Evolutionary conservation across 2,797 vertebrate genomes (phyloP), one percentile per base, ranked within the genome.

Genomic region (Rhinogobio ventralis): DNA sequence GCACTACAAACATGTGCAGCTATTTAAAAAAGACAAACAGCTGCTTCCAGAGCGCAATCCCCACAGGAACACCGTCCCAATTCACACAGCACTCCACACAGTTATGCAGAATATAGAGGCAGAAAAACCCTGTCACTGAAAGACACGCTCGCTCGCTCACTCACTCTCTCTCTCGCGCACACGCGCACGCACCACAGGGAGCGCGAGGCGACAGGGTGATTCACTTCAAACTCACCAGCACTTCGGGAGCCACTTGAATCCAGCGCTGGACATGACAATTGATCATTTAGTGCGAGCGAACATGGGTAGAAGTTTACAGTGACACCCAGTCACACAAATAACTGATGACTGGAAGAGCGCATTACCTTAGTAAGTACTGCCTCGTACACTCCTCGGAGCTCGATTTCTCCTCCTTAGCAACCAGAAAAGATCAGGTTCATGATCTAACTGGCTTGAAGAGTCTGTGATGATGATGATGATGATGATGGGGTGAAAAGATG

Each of bases 341-440:
- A 79, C 49, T 86, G 73, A 68, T 68, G 68, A 77, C 82, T 81
- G 64, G 73, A 86, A 85, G 76, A 75, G 78, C 73, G 89, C 89
- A 93, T 95, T 96, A 95, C 95, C 95, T 95, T 95, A 91, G 94
- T 94, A 94, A 92, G 91, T 91, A 90, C 92, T 79, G 89, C 90
- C 88, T 84, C 51, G 86, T 83, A 79, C 88, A 84, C 89, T 87
- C 87, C 91, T 89, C 87, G 77, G 36, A 71, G 82, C 72, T 80
- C 45, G 55, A 84, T 89, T 86, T 87, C 88, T 87, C 80, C 85
- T 85, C 88, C 92, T 94, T 93, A 90, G 89, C 89, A 93, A 89
- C 92, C 79, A 85, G 85, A 87, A 86, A 74, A 90, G 83, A 86
- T 82, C 90, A 53, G 90, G 89, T 83, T 90, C 95, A 93, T 94